Evolutionary conservation across 2,797 vertebrate species (phyloP), one percentile per base, ranked within the genome.

Genomic region (Pitangus sulphuratus): DNA sequence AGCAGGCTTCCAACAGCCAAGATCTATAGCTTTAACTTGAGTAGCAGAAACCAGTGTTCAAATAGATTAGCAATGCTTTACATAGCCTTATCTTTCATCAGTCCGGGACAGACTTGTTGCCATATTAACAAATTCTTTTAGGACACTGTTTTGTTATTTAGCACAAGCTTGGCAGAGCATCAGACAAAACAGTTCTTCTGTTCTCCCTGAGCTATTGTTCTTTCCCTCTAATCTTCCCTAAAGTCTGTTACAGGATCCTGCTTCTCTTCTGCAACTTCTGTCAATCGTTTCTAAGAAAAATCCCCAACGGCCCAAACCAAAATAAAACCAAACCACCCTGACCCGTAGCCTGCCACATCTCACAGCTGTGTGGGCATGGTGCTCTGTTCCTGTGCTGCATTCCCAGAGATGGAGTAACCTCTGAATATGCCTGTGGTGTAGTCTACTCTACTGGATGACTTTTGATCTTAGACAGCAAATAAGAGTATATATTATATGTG

Each of bases 91-190:
- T 89, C 82, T 91, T 82, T 86, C 76, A 76, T 91, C 91, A 26
- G 83, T 70, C 45, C 45, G 82, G 64, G 88, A 93, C 42, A 64
- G 66, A 56, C 53, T 78, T 15, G 8, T 80, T 89, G 58, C 65
- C 28, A 8, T 88, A 72, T 85, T 94, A 90, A 71, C 53, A 58
- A 47, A 93, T 90, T 75, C 25, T 78, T 95, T 84, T 58, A 86
- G 54, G 45, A 78, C 57, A 47, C 54, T 66, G 44, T 93, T 95
- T 71, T 83, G 39, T 93, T 91, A 54, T 84, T 91, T 90, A 91
- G 78, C 31, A 19, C n/a, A 90, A 78, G 62, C 77, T 95, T 95
- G 93, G 93, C 94, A 95, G 51, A 86, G 35, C 76, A 94, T 96
- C 87, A 91, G 80, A 90, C 42, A 69, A 85, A 89, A 61, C 1